phyloP scores from a whole-genome alignment of 1,140 invertebrate species.

The Cyclina sinensis region DNA sequence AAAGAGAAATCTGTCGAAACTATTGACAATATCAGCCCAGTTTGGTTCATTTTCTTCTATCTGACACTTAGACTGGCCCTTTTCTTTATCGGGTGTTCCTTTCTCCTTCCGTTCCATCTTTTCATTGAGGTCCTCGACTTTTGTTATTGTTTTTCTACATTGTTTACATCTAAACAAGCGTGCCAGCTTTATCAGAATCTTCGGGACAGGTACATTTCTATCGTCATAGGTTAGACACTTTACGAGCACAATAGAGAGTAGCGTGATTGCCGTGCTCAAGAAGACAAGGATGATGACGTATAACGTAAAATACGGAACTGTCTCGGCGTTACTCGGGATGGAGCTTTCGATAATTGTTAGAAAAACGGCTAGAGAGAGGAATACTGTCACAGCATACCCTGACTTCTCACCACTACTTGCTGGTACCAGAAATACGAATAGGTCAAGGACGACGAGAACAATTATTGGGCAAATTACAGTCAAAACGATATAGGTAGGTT shows the following conservation, averaged over 20 bases:
- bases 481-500: constrained; percentile 86
- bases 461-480: constrained; percentile 89
- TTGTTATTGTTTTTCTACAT: no score
- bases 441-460: constrained; percentile 88
- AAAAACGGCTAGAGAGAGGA: constrained; percentile 89
- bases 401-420: constrained; percentile 89
- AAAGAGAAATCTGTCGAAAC: no score
- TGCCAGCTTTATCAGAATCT: no score
- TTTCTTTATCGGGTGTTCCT: no score
- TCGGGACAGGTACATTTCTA: no score
- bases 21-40: no score
- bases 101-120: no score
- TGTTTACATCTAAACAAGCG: no score
- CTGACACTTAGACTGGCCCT: no score
- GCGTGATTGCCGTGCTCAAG: neutral
- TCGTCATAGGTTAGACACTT: neutral
- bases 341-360: constrained; percentile 88
- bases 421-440: constrained; percentile 89
- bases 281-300: neutral
- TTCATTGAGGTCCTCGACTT: no score
- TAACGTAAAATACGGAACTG: constrained; percentile 88
- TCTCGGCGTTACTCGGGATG: constrained; percentile 88
- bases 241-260: neutral
- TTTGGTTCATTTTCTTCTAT: no score
- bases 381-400: constrained; percentile 88